Conservation (phyloP, 2,888 invertebrate species). For the Hybos culiciformis region DNA sequence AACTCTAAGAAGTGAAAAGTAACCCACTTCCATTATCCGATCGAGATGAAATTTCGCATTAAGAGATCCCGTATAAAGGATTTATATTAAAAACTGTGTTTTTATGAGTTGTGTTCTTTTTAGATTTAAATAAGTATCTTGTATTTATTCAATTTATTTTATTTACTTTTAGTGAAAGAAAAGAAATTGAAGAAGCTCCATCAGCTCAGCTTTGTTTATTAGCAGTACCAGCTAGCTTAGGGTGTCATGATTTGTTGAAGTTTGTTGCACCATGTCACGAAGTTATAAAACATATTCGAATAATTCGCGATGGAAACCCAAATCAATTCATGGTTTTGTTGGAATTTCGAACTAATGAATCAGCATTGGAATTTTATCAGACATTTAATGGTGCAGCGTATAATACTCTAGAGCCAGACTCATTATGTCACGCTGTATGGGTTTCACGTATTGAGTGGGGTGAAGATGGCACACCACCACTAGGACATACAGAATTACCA, state of each 20-base stretch:
- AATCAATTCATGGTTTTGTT: conserved; percentile 97
- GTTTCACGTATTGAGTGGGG: conserved; percentile 85
- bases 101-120: background rate
- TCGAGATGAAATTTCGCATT: too few relatives aligned
- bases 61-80: too few relatives aligned
- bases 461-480: conserved; percentile 54
- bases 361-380: conserved; percentile 83
- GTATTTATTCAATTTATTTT: too few relatives aligned
- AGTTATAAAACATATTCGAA: conserved; percentile 79
- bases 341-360: conserved; percentile 61
- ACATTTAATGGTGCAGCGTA: conserved; percentile 87
- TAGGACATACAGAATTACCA: conserved; percentile 86
- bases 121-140: background rate
- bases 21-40: too few relatives aligned
- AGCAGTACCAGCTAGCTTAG: conserved; percentile 79
- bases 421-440: conserved; percentile 88
- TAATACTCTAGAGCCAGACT: conserved; percentile 84
- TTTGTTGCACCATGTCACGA: conserved; percentile 90
- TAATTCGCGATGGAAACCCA: conserved; percentile 79
- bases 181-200: conserved; percentile 51
- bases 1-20: too few relatives aligned
- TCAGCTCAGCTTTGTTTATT: conserved; percentile 80
- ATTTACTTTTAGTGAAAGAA: conserved; percentile 48
- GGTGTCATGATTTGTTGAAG: conserved; percentile 82
- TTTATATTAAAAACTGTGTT: too few relatives aligned